Evolutionary conservation across 1,140 invertebrate genomes (phyloP).

Genomic region (Lepidotrigona ventralis): DNA sequence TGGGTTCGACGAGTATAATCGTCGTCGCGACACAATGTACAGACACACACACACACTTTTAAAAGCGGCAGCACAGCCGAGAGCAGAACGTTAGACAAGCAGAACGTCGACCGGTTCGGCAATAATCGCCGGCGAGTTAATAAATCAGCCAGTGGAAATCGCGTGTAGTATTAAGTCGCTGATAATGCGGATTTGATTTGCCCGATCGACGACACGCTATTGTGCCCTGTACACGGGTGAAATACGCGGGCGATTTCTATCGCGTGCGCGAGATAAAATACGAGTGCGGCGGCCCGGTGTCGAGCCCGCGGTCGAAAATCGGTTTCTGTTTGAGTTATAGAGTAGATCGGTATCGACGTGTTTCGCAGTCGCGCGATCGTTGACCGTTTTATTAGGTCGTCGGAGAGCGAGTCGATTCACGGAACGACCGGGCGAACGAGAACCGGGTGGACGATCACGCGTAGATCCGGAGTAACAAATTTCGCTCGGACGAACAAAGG

Average conservation of each 20-base stretch:
- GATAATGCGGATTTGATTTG: conserved; percentile 49
- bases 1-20: no score
- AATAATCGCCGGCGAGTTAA: not conserved
- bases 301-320: conserved; percentile 17
- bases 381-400: not conserved
- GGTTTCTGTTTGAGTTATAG: conserved; percentile 3
- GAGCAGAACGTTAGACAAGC: no score
- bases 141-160: conserved; percentile 29
- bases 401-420: not conserved
- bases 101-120: not conserved
- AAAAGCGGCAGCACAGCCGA: no score
- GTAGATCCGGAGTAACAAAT: not conserved
- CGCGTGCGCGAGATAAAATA: conserved; percentile 14
- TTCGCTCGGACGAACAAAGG: not conserved
- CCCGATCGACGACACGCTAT: conserved; percentile 36
- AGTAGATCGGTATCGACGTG: conserved; percentile 5
- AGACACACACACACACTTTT: no score
- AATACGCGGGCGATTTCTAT: conserved; percentile 12
- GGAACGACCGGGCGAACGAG: not conserved
- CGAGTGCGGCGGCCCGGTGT: not conserved
- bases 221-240: conserved; percentile 16
- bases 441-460: not conserved
- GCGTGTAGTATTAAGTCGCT: conserved; percentile 35
- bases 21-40: no score
- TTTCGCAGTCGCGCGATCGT: not conserved